Conservation (phyloP, 2,888 invertebrate species). For the Germaria angustata region DNA sequence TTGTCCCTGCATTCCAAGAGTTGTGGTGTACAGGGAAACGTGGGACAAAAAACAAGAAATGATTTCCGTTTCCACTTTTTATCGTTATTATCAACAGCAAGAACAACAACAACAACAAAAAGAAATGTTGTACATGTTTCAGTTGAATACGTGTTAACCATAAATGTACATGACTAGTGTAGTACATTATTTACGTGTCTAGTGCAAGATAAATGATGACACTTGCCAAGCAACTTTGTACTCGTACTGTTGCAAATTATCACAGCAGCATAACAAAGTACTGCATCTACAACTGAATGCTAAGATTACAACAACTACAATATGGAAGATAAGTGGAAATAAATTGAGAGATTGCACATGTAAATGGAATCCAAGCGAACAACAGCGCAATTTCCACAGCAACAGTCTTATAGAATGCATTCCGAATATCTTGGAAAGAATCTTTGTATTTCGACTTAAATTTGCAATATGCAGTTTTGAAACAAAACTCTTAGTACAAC, state of each 20-base stretch:
- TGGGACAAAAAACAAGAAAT: not conserved
- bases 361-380: not conserved
- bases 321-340: slow-evolving; percentile 12
- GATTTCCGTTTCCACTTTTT: slow-evolving; percentile 44
- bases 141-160: slow-evolving; percentile 20
- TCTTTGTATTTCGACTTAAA: not conserved
- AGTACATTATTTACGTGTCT: slow-evolving; percentile 55
- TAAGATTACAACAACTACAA: slow-evolving; percentile 18
- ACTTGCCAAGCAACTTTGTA: slow-evolving; percentile 39
- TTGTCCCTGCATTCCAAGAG: slow-evolving; percentile 14
- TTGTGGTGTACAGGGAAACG: no score
- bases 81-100: not conserved
- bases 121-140: not conserved
- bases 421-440: not conserved
- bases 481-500: not conserved
- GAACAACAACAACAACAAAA: not conserved
- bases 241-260: slow-evolving; percentile 52
- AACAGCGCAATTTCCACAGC: not conserved
- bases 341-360: not conserved
- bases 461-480: not conserved
- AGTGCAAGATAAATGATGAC: slow-evolving; percentile 54
- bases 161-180: slow-evolving; percentile 5
- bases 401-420: no score
- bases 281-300: not conserved
- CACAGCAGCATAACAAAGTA: slow-evolving; percentile 35